phyloP scores from a whole-genome alignment of 2,888 invertebrate genomes.

The Zeuzera pyrina region DNA sequence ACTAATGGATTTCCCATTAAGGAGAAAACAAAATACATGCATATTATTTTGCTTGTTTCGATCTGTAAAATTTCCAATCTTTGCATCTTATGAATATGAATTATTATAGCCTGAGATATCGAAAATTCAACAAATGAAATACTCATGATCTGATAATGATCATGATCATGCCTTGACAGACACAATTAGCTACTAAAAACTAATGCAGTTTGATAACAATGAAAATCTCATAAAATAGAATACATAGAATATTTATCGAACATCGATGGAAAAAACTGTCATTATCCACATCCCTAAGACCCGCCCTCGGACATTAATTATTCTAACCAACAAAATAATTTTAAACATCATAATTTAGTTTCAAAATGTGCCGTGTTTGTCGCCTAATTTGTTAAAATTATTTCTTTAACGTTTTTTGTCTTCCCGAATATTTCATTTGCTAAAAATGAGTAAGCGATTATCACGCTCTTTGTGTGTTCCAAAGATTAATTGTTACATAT shows the following conservation, averaged over 20 bases:
- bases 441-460: slow-evolving; percentile 63
- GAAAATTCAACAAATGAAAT: too few species aligned
- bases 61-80: too few species aligned
- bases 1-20: too few species aligned
- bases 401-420: slow-evolving; percentile 30
- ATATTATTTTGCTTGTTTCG: too few species aligned
- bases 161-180: too few species aligned
- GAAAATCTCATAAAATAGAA: too few species aligned
- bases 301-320: slow-evolving; percentile 41
- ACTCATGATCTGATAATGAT: too few species aligned
- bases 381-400: slow-evolving; percentile 67
- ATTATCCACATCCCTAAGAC: slow-evolving; percentile 22
- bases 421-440: slow-evolving; percentile 31
- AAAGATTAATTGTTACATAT: slow-evolving; percentile 57
- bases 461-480: slow-evolving; percentile 44
- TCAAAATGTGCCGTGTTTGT: slow-evolving; percentile 60
- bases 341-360: slow-evolving; percentile 46
- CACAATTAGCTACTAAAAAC: too few species aligned
- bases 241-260: neutral
- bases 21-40: too few species aligned
- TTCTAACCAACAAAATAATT: slow-evolving; percentile 14
- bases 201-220: too few species aligned
- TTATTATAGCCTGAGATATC: too few species aligned
- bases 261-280: slow-evolving; percentile 33
- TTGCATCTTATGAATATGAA: too few species aligned